Evolutionary conservation across 2,113 vertebrate species (phyloP).

Genomic region (Theropithecus gelada): DNA sequence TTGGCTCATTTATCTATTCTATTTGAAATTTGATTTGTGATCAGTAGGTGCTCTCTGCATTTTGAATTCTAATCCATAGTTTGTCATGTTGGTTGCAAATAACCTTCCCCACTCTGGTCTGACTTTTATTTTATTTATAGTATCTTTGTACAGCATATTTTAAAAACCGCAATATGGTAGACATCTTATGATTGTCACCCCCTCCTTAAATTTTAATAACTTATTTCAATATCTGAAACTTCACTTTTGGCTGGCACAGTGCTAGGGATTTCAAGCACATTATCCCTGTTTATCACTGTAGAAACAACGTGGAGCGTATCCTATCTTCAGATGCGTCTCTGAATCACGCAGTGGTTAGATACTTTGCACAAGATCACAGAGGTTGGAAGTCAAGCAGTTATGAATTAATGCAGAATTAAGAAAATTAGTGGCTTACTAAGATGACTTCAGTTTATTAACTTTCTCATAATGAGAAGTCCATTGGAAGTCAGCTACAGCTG

Average conservation of each 20-base stretch:
- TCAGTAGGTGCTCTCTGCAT: not conserved
- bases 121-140: not conserved
- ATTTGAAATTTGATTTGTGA: not conserved
- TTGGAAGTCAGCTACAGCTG: not conserved
- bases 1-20: not conserved
- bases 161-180: not conserved
- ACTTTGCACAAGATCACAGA: not conserved
- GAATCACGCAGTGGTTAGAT: not conserved
- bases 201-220: not conserved
- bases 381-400: not conserved
- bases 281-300: not conserved
- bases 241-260: rapidly evolving
- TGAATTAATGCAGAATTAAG: not conserved
- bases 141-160: not conserved
- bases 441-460: not conserved
- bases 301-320: not conserved
- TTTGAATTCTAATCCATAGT: not conserved
- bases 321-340: not conserved
- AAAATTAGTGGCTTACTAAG: not conserved
- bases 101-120: not conserved
- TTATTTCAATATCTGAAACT: not conserved
- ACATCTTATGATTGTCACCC: not conserved
- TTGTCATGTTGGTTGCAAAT: not conserved
- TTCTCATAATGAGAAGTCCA: not conserved
- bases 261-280: not conserved